Conservation (phyloP, 1,140 invertebrate genomes). For the Prorops nasuta region DNA sequence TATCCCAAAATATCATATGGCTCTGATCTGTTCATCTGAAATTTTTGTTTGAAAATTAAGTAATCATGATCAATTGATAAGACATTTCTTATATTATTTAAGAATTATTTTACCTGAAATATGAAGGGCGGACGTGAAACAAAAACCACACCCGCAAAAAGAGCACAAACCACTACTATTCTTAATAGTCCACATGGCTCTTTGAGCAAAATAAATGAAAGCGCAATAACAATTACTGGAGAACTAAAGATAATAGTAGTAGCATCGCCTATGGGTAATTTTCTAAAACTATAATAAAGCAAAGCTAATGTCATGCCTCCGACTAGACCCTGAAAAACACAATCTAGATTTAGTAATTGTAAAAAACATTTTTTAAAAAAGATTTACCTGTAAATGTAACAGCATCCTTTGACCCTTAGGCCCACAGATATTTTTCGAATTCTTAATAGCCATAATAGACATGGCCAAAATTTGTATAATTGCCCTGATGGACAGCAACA, state of each 20-base stretch:
- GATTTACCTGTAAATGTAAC: conserved; percentile 51
- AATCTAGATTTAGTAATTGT: neutral
- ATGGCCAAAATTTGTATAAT: conserved; percentile 52
- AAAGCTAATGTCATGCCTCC: conserved; percentile 56
- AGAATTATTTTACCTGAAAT: conserved; percentile 43
- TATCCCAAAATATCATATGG: conserved; percentile 55
- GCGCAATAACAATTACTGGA: conserved; percentile 59
- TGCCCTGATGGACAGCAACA: conserved; percentile 51
- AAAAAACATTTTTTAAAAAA: conserved; percentile 1
- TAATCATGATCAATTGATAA: neutral
- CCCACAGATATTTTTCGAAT: conserved; percentile 45
- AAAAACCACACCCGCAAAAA: conserved; percentile 57
- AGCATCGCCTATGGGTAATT: conserved; percentile 60
- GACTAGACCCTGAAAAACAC: conserved; percentile 51
- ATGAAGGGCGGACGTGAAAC: conserved; percentile 59
- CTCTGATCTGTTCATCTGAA: conserved; percentile 31
- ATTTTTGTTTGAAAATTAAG: neutral
- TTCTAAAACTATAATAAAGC: conserved; percentile 58
- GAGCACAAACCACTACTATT: conserved; percentile 53
- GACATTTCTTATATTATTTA: neutral
- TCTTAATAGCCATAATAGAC: conserved; percentile 37
- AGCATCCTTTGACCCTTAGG: conserved; percentile 50
- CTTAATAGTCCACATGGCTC: conserved; percentile 61
- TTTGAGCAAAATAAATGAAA: conserved; percentile 59
- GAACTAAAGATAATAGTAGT: conserved; percentile 64